Evolutionary conservation across 2,113 vertebrate genomes (phyloP).

Genomic region (Leiothrix lutea): DNA sequence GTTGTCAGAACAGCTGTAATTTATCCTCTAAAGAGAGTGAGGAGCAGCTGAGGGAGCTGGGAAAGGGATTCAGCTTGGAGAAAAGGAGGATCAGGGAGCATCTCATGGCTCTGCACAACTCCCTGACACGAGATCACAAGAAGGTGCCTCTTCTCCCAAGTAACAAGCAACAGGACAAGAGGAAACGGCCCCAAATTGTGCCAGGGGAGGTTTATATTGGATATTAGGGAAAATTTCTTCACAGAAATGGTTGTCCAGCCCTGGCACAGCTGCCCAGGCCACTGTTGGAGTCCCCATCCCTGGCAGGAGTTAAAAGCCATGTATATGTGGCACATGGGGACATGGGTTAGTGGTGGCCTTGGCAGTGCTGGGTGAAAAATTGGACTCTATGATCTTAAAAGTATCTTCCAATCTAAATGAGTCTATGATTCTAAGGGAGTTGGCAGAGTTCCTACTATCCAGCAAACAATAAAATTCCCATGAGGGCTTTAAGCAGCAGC

Average conservation of each 20-base stretch:
- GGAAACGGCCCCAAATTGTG: background rate
- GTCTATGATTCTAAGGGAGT: background rate
- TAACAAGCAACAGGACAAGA: background rate
- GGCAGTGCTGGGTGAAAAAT: background rate
- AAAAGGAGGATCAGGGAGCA: background rate
- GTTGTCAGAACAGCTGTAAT: background rate
- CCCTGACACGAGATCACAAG: background rate
- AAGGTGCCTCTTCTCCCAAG: background rate
- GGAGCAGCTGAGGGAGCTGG: background rate
- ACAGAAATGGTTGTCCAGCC: background rate
- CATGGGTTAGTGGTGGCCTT: background rate
- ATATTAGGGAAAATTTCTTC: background rate
- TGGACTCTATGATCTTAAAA: background rate
- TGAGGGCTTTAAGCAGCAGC: background rate
- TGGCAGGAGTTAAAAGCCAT: background rate
- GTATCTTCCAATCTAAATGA: background rate
- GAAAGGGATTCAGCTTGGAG: background rate
- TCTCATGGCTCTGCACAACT: background rate
- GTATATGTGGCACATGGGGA: background rate
- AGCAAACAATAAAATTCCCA: background rate
- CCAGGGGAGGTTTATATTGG: background rate
- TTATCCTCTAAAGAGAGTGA: background rate
- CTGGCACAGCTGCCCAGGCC: background rate
- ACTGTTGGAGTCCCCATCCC: background rate
- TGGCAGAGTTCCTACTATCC: background rate